A percentile compares a stretch with the other conserved stretches of the same genome.
These are phyloP conservation scores for Amphiprion clarkii DNA, from an alignment of 2,797 vertebrate species.

Conservation along the genomic window DNA sequence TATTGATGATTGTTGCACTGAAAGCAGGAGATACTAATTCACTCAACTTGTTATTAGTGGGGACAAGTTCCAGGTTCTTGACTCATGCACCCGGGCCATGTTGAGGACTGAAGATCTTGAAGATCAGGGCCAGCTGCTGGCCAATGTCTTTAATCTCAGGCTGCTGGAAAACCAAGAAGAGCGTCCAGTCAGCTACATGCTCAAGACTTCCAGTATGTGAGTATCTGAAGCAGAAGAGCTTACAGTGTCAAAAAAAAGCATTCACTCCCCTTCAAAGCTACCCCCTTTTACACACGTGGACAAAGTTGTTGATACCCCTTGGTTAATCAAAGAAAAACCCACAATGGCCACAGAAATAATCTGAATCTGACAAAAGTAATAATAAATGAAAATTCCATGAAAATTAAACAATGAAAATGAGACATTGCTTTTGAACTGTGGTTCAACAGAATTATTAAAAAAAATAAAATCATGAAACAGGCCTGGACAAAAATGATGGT, in stretches of 20 bases:
- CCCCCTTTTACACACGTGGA: too few species aligned
- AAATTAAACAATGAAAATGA: too few species aligned
- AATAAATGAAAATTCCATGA: too few species aligned
- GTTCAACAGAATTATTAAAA: too few species aligned
- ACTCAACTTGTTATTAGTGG: conserved; percentile 75
- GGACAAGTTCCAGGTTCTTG: conserved; percentile 95
- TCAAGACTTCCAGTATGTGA: conserved; percentile 94
- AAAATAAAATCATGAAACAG: too few species aligned
- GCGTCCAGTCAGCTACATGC: conserved; percentile 91
- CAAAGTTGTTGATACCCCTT: too few species aligned
- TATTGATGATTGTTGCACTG: background rate
- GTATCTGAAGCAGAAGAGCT: conserved; percentile 60
- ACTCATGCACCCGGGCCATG: conserved; percentile 93
- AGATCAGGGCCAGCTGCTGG: conserved; percentile 94
- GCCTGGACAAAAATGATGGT: too few species aligned
- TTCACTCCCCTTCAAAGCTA: background rate
- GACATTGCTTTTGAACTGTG: too few species aligned
- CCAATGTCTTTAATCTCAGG: conserved; percentile 91
- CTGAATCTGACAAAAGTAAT: too few species aligned
- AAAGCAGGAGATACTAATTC: background rate
- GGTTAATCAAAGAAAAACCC: too few species aligned
- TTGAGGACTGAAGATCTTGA: conserved; percentile 94
- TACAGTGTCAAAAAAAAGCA: background rate
- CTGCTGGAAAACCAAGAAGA: conserved; percentile 97
- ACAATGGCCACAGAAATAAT: too few species aligned